Base-by-base conservation (phyloP, 2,888 invertebrate species). In the Amphimallon solstitiale region DNA sequence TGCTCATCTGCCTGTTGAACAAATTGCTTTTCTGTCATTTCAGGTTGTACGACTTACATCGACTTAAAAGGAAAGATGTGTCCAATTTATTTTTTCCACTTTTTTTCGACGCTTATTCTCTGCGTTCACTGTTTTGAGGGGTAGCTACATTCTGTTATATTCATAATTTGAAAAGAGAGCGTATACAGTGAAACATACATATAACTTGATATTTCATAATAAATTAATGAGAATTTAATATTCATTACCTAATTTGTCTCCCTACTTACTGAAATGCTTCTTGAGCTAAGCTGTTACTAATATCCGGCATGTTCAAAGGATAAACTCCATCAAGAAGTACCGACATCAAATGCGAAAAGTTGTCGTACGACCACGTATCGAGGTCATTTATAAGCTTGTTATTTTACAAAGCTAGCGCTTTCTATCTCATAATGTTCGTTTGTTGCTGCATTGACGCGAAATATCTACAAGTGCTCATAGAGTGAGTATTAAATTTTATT, bases 21-120 rank as follows among this genome's bases (percentile, higher is more conserved):
- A 59, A 59, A 59, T 59, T 59, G 56, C 56, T 59, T 59, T 59
- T 29, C 56, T 59, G 56, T 59, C 56, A 59, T 59, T 43, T 43
- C 23, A 43, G 43, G 29, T 29, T 59, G 56, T 19, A 43, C 43
- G 43, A 43, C 56, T 59, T 59, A 59, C 56, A 19, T 15, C 29
- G n/a, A 29, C 14, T 43, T 59, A 43, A 59, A 59, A 45, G 43
- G 54, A 40, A 40, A 37, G 34, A 59, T 59, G 34, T 29, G 56
- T 14, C 43, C 43, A 59, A 59, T 59, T 59, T 59, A 45, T 59
- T 43, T 59, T 19, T 10, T 10, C 19, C 56, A 29, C 14, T 23
- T 43, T n/a, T 43, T 34, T 17, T 17, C 29, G 29, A 43, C 43
- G 17, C 29, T 43, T 14, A 5, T 38, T 15, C 2, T 29, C 5